phyloP scores from a whole-genome alignment of 2,113 vertebrate species.

The Ploceus nigricollis region DNA sequence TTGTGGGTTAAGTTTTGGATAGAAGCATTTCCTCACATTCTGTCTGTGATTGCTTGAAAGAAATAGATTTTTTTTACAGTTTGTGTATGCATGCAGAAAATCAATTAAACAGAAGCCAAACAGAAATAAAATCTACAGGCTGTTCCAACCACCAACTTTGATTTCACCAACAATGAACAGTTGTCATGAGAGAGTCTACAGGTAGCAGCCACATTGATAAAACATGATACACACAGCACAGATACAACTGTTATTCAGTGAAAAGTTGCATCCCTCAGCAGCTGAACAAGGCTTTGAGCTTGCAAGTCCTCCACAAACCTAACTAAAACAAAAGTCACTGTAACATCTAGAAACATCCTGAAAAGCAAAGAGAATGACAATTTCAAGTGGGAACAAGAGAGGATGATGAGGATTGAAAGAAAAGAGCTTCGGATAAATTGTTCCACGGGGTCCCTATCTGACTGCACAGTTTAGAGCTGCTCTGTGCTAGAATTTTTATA shows the following conservation, averaged over 20 bases:
- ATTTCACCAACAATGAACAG: neutral
- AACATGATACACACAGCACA: neutral
- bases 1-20: neutral
- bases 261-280: neutral
- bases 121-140: constrained; percentile 1
- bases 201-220: neutral
- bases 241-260: neutral
- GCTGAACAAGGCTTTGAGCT: neutral
- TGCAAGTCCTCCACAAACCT: neutral
- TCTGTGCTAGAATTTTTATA: neutral
- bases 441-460: neutral
- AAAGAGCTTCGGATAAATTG: neutral
- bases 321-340: neutral
- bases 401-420: neutral
- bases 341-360: neutral
- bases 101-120: constrained; percentile 1
- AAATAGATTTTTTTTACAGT: constrained; percentile 17
- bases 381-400: neutral
- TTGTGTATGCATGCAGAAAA: neutral
- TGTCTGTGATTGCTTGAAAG: neutral
- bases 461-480: neutral
- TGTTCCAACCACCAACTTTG: neutral
- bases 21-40: constrained; percentile 16
- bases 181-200: neutral
- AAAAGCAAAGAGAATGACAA: neutral